Evolutionary conservation across 37 sponge, comb jelly and placozoan genomes (phyloP).

Genomic region (Hormiphora californensis): DNA sequence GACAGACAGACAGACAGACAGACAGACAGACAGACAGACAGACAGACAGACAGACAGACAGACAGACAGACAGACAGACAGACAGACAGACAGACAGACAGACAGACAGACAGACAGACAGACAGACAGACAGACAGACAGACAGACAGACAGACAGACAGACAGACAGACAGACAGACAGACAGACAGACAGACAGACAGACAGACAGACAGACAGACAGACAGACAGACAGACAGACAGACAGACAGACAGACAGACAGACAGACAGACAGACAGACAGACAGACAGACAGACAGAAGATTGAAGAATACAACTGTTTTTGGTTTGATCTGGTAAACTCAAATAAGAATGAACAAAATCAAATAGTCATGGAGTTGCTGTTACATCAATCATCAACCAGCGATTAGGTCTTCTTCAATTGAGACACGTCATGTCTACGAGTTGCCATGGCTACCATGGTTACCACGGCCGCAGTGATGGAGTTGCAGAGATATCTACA

Average conservation of each 20-base stretch:
- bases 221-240: not conserved
- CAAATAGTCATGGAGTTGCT: too few species aligned
- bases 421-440: too few species aligned
- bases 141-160: constrained; percentile 1
- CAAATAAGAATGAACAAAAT: too few species aligned
- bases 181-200: constrained; percentile 1
- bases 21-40: not conserved
- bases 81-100: not conserved
- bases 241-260: not conserved
- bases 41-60: not conserved
- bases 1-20: constrained; percentile 1
- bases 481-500: too few species aligned
- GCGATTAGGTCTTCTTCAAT: too few species aligned
- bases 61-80: not conserved
- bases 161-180: constrained; percentile 1
- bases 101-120: not conserved
- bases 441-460: too few species aligned
- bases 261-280: too few species aligned
- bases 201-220: constrained; percentile 1
- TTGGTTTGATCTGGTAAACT: too few species aligned
- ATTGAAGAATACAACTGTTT: too few species aligned
- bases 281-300: too few species aligned
- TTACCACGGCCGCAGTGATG: too few species aligned
- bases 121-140: not conserved
- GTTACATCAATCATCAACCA: too few species aligned